phyloP scores from a whole-genome alignment of 2,888 invertebrate species.

The Melinopterus prodromus region DNA sequence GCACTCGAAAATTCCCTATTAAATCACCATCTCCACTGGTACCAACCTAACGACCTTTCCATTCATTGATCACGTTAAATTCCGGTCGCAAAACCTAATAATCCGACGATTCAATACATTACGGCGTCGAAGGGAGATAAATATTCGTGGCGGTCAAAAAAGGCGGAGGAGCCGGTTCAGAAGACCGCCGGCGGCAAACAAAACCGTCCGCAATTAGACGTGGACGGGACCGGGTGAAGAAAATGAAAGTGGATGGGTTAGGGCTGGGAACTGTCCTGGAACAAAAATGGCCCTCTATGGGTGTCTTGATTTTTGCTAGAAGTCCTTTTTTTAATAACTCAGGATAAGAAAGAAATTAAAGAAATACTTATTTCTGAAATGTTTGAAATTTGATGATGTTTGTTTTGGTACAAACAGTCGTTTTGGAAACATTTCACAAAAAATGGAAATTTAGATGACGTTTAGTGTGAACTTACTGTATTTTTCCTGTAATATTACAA shows the following conservation, averaged over 20 bases:
- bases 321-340: too few species aligned
- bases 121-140: slow-evolving; percentile 9
- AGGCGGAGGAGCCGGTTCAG: slow-evolving; percentile 10
- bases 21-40: not conserved
- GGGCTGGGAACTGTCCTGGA: not conserved
- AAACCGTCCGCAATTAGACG: slow-evolving; percentile 20
- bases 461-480: too few species aligned
- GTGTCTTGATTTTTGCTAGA: too few species aligned
- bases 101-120: slow-evolving; percentile 14
- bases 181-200: slow-evolving; percentile 14
- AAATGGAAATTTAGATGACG: too few species aligned
- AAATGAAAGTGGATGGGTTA: slow-evolving; percentile 23
- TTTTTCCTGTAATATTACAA: too few species aligned
- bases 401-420: too few species aligned
- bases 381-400: too few species aligned
- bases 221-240: slow-evolving; percentile 15
- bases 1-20: not conserved
- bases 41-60: not conserved
- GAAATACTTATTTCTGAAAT: too few species aligned
- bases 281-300: slow-evolving; percentile 19
- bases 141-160: slow-evolving; percentile 17
- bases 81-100: not conserved
- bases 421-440: too few species aligned
- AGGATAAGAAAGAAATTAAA: too few species aligned
- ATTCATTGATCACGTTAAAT: not conserved